Evolutionary conservation across 2,797 vertebrate species (phyloP), one percentile per base, ranked within the genome.

Genomic region (Glyptemys insculpta): DNA sequence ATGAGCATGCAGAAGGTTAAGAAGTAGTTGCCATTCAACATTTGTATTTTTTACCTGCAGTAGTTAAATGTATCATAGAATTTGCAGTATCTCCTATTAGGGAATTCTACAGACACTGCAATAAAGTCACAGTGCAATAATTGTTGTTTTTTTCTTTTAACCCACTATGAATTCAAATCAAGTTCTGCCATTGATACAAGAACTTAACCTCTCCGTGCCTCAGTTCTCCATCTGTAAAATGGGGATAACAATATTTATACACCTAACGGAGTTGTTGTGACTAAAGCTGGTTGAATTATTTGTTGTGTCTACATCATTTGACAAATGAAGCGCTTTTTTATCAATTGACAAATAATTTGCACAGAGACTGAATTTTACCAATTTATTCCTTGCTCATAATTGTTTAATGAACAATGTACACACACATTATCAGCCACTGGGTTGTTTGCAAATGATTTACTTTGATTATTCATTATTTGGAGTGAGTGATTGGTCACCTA

Each of bases 271-370:
- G 16, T 5, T 53, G 3, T n/a, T 79, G 56, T 86, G 88, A 57
- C 85, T 92, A 68, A 44, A 96, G 83, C 91, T 78, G 68, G 83
- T 90, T 95, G 95, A 94, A 93, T 81, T 91, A 87, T 89, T 95
- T 92, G 41, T 86, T 37, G 23, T 31, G 21, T 47, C 15, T 78
- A 47, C 14, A 49, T 49, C 47, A 86, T 88, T 93, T 27, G 18
- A 96, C 59, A 90, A 96, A 86, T 78, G 54, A 81, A 90, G 21
- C 4, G n/a, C 93, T 90, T 96, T 62, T 96, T 95, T 93, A 88
- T 89, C 79, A 86, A 79, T 4, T 8, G 37, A 47, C 68, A 86
- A 95, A 41, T 79, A 14, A 90, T 95, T 88, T 94, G 52, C 84
- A 96, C 93, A 84, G 65, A 94, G 53, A 96, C 57, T 91, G 0